Evolutionary conservation across 2,113 vertebrate genomes (phyloP).

Genomic region (Tragelaphus scriptus): DNA sequence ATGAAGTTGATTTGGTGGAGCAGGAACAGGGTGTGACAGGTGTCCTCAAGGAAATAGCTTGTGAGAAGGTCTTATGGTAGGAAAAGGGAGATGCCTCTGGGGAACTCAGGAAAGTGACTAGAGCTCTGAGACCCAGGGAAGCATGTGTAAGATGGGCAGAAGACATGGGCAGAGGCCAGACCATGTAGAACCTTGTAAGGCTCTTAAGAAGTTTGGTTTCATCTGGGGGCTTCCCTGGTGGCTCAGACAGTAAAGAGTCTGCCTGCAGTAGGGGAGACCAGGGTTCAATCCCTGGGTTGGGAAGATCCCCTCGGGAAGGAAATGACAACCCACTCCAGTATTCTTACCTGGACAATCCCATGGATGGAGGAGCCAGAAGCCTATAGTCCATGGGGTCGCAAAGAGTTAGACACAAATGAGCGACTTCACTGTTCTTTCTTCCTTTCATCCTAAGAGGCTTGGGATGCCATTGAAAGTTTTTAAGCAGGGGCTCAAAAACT

Average conservation of each 20-base stretch:
- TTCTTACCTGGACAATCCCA: neutral
- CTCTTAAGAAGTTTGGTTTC: neutral
- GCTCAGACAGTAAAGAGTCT: neutral
- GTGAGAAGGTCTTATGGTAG: neutral
- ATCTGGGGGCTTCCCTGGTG: neutral
- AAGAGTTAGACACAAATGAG: neutral
- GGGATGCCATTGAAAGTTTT: neutral
- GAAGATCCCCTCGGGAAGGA: neutral
- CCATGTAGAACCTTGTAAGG: neutral
- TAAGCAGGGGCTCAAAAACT: slow-evolving; percentile 23
- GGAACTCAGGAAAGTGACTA: neutral
- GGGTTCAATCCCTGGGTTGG: neutral
- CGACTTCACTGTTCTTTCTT: neutral
- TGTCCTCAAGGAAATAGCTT: neutral
- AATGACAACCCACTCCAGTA: neutral
- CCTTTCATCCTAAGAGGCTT: neutral
- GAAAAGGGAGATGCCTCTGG: neutral
- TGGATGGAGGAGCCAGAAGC: neutral
- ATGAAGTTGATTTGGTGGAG: neutral
- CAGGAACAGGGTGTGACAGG: neutral
- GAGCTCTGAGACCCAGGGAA: neutral
- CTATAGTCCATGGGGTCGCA: neutral
- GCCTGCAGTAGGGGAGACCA: neutral
- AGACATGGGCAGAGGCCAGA: neutral
- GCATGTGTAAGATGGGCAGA: neutral